These are phyloP conservation scores for Peucedramus taeniatus DNA, from an alignment of 2,113 vertebrate genomes.

Conservation along the genomic window DNA sequence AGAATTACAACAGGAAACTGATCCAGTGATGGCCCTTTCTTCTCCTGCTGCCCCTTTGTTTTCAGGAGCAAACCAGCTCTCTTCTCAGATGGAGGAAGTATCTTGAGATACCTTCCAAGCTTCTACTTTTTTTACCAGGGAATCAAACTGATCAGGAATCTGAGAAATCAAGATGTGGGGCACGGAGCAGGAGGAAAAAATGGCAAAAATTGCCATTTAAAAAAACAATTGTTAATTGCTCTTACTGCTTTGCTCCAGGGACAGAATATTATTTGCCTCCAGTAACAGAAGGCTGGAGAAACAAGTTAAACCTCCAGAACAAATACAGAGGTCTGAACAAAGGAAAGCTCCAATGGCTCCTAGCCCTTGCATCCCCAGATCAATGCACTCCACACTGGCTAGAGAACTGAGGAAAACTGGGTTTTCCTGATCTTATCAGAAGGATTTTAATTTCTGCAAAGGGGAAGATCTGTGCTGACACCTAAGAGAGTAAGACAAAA, in stretches of 20 bases:
- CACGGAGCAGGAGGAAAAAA: background rate
- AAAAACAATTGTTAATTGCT: background rate
- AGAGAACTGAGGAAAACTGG: background rate
- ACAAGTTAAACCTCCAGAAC: background rate
- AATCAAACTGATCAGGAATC: background rate
- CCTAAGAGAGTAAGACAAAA: background rate
- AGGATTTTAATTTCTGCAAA: background rate
- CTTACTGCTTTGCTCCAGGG: background rate
- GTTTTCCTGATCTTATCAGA: background rate
- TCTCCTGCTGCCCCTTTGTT: background rate
- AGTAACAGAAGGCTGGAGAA: background rate
- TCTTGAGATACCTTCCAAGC: background rate
- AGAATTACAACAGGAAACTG: background rate
- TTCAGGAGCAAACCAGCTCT: background rate
- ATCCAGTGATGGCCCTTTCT: background rate
- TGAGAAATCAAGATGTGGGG: background rate
- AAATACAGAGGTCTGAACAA: background rate
- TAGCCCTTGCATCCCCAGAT: background rate
- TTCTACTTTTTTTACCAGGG: background rate
- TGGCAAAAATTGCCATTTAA: background rate
- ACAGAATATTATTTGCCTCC: background rate
- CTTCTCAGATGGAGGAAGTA: background rate
- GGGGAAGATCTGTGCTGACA: background rate
- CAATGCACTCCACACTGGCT: background rate
- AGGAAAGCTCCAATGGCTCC: background rate